Base-by-base conservation (phyloP, 2,797 vertebrate genomes). In the Diglossa cyanea region DNA sequence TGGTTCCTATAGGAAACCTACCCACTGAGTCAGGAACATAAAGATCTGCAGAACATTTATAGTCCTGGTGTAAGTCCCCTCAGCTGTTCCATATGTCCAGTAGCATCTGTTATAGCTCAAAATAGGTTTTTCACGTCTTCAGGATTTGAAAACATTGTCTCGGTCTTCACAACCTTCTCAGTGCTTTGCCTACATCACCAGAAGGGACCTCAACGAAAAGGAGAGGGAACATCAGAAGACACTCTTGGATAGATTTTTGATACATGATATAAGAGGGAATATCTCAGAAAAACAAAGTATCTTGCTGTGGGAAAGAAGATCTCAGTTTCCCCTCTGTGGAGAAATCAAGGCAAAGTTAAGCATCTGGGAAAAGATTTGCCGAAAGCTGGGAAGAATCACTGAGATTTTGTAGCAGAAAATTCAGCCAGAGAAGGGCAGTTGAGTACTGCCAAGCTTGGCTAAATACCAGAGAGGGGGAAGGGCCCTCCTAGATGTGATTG, bases 71-170 rank as follows among this genome's bases (percentile, higher is more conserved):
- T 65, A 93, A 95, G 84, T 67, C 78, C 78, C 48, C 37, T 95
- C 82, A 94, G 94, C 68, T 89, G 78, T 76, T 94, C 93, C 85
- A 77, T 94, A 90, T 90, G 94, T 94, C 94, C 96, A 93, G 84
- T 24, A 80, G 87, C 94, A 95, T 94, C 91, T 96, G 91, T 47
- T 91, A 77, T 0, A 31, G 57, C 89, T 94, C 75, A 96, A 88
- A 96, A 96, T 91, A 96, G 89, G 42, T 39, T 90, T 94, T 68
- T 80, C 48, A 68, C 87, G 26, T 88, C 23, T 87, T 57, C 31
- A 80, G 65, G 61, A 85, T 96, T 86, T 77, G 61, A 85, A 95
- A 95, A 94, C 89, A 71, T 71, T 73, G 86, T 55, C 63, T 96
- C 33, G 0, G 30, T 53, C 78, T 82, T 78, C 72, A 50, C 60